phyloP scores from a whole-genome alignment of 2,888 invertebrate species.

The Sisyra nigra region DNA sequence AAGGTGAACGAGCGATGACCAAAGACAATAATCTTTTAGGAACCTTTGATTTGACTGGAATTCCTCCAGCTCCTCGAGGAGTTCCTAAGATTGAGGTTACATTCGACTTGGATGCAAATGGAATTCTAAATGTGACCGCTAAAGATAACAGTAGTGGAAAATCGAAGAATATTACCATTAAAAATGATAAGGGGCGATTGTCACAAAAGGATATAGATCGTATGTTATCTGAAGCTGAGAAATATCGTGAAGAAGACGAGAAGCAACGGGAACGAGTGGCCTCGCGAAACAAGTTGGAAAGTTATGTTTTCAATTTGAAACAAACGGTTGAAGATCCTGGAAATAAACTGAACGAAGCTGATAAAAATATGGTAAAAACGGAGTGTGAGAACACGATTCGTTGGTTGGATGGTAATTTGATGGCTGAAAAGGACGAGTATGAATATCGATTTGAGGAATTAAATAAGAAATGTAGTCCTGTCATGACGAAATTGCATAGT shows the following conservation, averaged over 20 bases:
- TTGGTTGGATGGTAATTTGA: slow-evolving; percentile 50
- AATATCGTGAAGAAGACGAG: slow-evolving; percentile 55
- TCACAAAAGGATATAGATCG: slow-evolving; percentile 69
- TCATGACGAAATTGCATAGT: slow-evolving; percentile 41
- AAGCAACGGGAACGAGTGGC: slow-evolving; percentile 47
- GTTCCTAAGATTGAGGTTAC: slow-evolving; percentile 53
- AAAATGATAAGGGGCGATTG: slow-evolving; percentile 66
- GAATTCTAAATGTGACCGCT: slow-evolving; percentile 39
- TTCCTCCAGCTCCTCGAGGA: slow-evolving; percentile 51
- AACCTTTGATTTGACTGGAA: slow-evolving; percentile 47
- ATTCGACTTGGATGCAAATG: slow-evolving; percentile 59
- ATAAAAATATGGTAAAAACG: slow-evolving; percentile 37
- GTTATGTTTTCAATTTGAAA: slow-evolving; percentile 49
- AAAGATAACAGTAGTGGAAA: slow-evolving; percentile 43
- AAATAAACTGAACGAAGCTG: slow-evolving; percentile 41
- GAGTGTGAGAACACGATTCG: slow-evolving; percentile 39
- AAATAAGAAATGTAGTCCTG: slow-evolving; percentile 28
- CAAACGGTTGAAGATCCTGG: slow-evolving; percentile 47
- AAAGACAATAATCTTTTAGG: slow-evolving; percentile 58
- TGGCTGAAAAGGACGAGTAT: slow-evolving; percentile 51
- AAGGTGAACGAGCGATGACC: slow-evolving; percentile 69
- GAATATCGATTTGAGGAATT: slow-evolving; percentile 40
- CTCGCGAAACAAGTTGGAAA: slow-evolving; percentile 54
- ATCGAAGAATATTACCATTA: slow-evolving; percentile 59
- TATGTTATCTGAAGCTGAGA: slow-evolving; percentile 61